These are phyloP conservation scores for Malthinus flaveolus DNA, from an alignment of 2,888 invertebrate genomes.

Conservation along the genomic window DNA sequence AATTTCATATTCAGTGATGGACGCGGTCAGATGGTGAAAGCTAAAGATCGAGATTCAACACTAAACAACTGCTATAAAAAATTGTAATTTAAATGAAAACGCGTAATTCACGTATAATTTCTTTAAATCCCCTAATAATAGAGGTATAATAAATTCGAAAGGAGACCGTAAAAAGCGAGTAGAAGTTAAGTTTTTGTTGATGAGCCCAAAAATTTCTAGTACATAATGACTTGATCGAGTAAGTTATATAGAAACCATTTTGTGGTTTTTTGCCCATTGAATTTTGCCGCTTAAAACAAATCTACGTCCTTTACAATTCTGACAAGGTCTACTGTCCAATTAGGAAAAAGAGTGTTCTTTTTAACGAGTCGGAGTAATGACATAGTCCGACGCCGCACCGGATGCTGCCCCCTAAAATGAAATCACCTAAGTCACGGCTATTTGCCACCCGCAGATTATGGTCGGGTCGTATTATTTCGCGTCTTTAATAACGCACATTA, in stretches of 20 bases:
- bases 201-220: not conserved
- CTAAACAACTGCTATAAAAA: too few species aligned
- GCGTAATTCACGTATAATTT: too few species aligned
- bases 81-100: too few species aligned
- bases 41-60: too few species aligned
- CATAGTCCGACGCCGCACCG: constrained; percentile 48
- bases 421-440: constrained; percentile 44
- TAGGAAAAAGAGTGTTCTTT: constrained; percentile 49
- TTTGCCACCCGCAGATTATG: constrained; percentile 48
- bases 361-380: constrained; percentile 51
- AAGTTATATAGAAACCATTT: constrained; percentile 3
- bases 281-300: constrained; percentile 41
- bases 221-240: constrained; percentile 10
- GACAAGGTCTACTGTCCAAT: constrained; percentile 47
- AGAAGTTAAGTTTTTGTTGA: too few species aligned
- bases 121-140: too few species aligned
- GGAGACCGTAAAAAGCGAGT: too few species aligned
- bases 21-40: too few species aligned
- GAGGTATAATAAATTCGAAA: too few species aligned
- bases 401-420: constrained; percentile 49
- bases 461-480: constrained; percentile 40
- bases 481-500: constrained; percentile 35
- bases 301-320: constrained; percentile 43
- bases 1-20: too few species aligned
- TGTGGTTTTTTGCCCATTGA: constrained; percentile 33